Evolutionary conservation across 1,140 invertebrate species (phyloP).

Genomic region (Lithobius niger): DNA sequence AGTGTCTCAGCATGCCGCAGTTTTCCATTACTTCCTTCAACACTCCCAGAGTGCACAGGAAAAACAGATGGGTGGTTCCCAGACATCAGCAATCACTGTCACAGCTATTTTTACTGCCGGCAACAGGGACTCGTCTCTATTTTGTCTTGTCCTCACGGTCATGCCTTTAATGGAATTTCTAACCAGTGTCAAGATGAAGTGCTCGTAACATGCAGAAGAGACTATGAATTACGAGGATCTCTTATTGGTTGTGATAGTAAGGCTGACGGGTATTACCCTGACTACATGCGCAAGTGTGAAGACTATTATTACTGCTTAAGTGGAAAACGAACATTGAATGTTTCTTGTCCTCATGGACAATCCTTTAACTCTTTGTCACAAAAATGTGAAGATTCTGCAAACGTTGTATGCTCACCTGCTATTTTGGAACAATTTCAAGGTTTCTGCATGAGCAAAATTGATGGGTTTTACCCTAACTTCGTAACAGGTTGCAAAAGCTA

Average conservation of each 20-base stretch:
- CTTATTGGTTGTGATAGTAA: conserved; percentile 29
- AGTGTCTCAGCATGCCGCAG: background rate
- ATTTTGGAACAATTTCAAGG: conserved; percentile 3
- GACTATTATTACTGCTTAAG: conserved; percentile 13
- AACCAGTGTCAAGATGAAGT: conserved; percentile 5
- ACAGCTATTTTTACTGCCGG: conserved; percentile 41
- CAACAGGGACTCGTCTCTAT: conserved; percentile 37
- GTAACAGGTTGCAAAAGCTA: conserved; percentile 39
- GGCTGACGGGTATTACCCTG: conserved; percentile 31
- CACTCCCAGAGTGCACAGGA: background rate
- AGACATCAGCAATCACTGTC: conserved; percentile 39
- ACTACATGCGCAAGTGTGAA: conserved; percentile 25
- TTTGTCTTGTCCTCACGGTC: conserved; percentile 36
- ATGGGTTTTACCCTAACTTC: conserved; percentile 32
- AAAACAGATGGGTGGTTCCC: conserved; percentile 40
- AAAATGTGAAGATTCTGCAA: conserved; percentile 7
- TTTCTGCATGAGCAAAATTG: conserved; percentile 7
- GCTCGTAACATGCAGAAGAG: conserved; percentile 1
- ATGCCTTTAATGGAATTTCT: conserved; percentile 10
- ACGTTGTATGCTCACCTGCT: background rate
- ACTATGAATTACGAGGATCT: background rate
- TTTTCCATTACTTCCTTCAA: background rate
- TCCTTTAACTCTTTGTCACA: conserved; percentile 12
- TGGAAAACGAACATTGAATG: conserved; percentile 10
- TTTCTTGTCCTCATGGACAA: conserved; percentile 15